A percentile compares a stretch with the other conserved stretches of the same genome.
Evolutionary conservation across 2,113 vertebrate genomes (phyloP).

Genomic region (Aplodontia rufa): DNA sequence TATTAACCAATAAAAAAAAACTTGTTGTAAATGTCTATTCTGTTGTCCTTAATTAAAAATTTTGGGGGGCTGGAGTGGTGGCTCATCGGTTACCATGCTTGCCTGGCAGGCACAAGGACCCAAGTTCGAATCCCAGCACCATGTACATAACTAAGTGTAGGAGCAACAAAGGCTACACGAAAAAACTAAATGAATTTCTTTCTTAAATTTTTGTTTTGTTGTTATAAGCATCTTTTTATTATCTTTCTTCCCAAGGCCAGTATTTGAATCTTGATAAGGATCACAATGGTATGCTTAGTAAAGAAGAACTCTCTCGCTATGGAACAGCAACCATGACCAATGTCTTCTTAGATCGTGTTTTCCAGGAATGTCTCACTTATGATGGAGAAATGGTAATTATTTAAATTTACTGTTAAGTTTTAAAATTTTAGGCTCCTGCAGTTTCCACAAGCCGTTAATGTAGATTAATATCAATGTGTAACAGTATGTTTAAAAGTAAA

Average conservation of each 20-base stretch:
- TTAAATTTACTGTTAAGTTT: constrained; percentile 31
- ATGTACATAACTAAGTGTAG: no score
- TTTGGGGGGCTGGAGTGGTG: no score
- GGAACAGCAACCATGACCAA: constrained; percentile 96
- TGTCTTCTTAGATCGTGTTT: constrained; percentile 96
- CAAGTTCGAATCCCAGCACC: no score
- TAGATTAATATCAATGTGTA: neutral
- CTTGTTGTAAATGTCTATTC: constrained; percentile 14
- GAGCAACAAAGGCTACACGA: no score
- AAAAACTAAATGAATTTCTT: no score
- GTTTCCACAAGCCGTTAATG: neutral
- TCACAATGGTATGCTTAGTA: constrained; percentile 99
- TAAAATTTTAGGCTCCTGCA: neutral
- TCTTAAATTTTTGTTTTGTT: neutral
- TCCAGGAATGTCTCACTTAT: constrained; percentile 97
- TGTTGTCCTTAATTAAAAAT: constrained; percentile 14
- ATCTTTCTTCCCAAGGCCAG: constrained; percentile 87
- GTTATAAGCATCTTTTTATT: constrained; percentile 7
- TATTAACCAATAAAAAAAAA: constrained; percentile 24
- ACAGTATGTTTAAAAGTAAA: constrained; percentile 30
- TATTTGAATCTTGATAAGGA: constrained; percentile 98
- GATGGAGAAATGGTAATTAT: constrained; percentile 97
- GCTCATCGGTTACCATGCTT: no score
- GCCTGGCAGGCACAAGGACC: no score
- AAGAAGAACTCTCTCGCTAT: constrained; percentile 97